Base-by-base conservation (phyloP, 2,113 vertebrate genomes). In the Dasyornis broadbenti region DNA sequence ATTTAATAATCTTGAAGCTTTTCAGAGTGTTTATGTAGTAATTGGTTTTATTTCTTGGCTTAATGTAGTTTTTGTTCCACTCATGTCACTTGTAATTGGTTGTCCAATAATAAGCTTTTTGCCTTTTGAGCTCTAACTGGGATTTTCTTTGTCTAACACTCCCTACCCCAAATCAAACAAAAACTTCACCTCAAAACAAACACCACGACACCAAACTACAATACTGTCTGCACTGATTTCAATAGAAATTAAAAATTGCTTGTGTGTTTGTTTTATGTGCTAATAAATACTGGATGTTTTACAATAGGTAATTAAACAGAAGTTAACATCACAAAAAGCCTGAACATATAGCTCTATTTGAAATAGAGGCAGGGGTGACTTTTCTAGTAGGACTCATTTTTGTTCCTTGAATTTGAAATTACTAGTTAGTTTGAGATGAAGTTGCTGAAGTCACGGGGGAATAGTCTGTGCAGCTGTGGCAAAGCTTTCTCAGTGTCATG, bases 351-450 rank as follows among this genome's bases (percentile, higher is more conserved):
- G 10, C 18, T 54, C 10, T 68, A 1, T 88, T 66, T 66, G 70
- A 65, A 95, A 79, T 63, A 91, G 82, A 94, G 52, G 16, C 31
- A 65, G 15, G 77, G 77, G 47, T 96, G 44, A 50, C 52, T 92
- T 85, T 65, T 83, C 72, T 90, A 53, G n/a, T 69, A 64, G 61
- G 81, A 96, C 66, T 91, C 1, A 13, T 66, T 97, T 82, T 89
- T 92, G 60, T 50, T 70, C 37, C 35, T 75, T 95, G 77, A 93
- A 75, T 60, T 94, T 91, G 90, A 95, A 97, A 93, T 52, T 85
- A n/a, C 69, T 95, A 31, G 78, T 93, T 84, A 92, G 60, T 95
- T 96, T 96, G 84, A 86, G 72, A 50, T 87, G 44, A 70, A 69
- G 70, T 96, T 59, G 94, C 47, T 81, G 15, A 94, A 92, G 66